Percentiles rank a stretch among this genome's conserved stretches.
Evolutionary conservation across 1,140 invertebrate species (phyloP).

Genomic region (Oscheius sp.): DNA sequence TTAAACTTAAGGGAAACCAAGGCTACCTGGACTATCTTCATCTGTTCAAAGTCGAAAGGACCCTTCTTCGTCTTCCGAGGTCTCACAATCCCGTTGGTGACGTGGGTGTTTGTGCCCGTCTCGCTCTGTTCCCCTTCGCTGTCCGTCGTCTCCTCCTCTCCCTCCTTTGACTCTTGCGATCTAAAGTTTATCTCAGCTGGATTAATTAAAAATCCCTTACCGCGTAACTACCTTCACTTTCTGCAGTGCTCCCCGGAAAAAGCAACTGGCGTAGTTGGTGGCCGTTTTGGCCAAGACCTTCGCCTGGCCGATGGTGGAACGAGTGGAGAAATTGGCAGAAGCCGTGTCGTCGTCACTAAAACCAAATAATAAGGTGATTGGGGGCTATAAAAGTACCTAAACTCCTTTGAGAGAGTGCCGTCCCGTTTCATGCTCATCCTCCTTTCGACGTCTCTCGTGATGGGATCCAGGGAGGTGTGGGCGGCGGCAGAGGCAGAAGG

Average conservation of each 20-base stretch:
- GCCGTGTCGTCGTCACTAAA: conserved; percentile 23
- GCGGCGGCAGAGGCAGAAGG: conserved; percentile 1
- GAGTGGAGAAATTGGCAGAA: neutral
- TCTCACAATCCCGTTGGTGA: conserved; percentile 3
- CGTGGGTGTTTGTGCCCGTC: neutral
- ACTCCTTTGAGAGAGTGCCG: neutral
- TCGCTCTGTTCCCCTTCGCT: conserved; percentile 14
- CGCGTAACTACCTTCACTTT: neutral
- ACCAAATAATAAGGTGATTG: neutral
- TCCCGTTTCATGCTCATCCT: conserved; percentile 24
- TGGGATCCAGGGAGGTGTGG: conserved; percentile 14
- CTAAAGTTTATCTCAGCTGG: neutral
- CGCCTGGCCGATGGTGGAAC: conserved; percentile 15
- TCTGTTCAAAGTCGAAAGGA: conserved; percentile 22
- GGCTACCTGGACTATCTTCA: conserved; percentile 60
- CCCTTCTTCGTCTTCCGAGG: conserved; percentile 31
- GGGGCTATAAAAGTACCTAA: neutral
- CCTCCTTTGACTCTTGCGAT: neutral
- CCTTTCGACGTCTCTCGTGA: conserved; percentile 22
- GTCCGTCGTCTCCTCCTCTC: conserved; percentile 15
- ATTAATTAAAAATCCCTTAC: neutral
- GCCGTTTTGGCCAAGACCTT: conserved; percentile 8
- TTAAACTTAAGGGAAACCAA: no score
- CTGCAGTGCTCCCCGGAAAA: conserved; percentile 16
- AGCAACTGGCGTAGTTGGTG: conserved; percentile 7